Base-by-base conservation (phyloP, 2,888 invertebrate species). In the Trichacis sp. region DNA sequence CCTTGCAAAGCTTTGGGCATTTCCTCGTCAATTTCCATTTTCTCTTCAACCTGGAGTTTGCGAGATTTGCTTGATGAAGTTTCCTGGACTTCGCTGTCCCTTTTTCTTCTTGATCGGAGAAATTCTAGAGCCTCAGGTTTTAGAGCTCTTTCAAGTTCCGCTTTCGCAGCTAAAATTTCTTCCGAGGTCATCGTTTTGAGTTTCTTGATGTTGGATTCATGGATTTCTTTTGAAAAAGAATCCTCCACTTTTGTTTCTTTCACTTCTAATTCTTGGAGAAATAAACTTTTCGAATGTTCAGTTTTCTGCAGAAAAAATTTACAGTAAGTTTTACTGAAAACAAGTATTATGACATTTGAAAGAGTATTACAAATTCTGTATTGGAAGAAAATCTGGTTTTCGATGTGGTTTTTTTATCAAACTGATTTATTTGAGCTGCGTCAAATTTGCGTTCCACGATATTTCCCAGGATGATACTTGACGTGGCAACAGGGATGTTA, bases 101-200 rank as follows among this genome's bases (percentile, higher is more conserved):
- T 55, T 36, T 73, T 83, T 71, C 86, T 86, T 85, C 76, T 85
- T 1, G 85, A 82, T 77, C 84, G 87, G 29, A 94, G 83, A 84
- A 91, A 94, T 47, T 89, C 86, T 5, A 94, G 78, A 36, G 93
- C 80, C 50, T 89, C 89, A 2, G 93, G 91, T 82, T 91, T 90
- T 74, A 93, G 78, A 46, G 79, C 87, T 17, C 87, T 79, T 8
- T 94, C 75, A 17, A 97, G 83, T 74, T 91, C 90, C 66, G 89
- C 85, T 68, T 90, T 89, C 80, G 95, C 95, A 52, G 88, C 87
- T 12, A 92, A 73, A 72, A 96, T 95, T 74, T 96, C 93, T 52
- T 89, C 87, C 69, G 89, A 86, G 1, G 89, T 88, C 93, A 96
- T 92, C 76, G 87, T 83, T 38, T 86, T 85, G 9, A 97, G 78